Evolutionary conservation across 2,797 vertebrate species (phyloP), one percentile per base, ranked within the genome.

Genomic region (Avahi laniger): DNA sequence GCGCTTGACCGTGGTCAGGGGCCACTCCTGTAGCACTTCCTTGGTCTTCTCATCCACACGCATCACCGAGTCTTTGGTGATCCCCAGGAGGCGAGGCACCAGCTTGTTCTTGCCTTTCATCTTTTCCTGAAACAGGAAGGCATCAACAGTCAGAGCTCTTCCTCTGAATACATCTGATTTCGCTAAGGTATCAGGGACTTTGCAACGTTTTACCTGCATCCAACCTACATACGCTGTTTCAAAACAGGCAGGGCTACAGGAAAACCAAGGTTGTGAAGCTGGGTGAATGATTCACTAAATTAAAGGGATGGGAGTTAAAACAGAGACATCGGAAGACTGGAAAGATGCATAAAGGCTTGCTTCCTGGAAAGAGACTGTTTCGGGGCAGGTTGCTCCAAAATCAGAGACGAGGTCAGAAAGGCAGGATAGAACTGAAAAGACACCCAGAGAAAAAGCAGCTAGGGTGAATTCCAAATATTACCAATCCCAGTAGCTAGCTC

Each of bases 91-190:
- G 92, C 99, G 99, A 15, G 99, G 99, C n/a, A 99, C 99, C 97
- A 99, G 98, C 97, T 99, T 99, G 98, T 99, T 99, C 97, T 99
- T 99, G 96, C 99, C 99, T 98, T 99, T 99, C 99, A 99, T 99
- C 98, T 99, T 99, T 96, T 99, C 99, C 99, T 99, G 1, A 33
- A 98, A 97, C 7, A 43, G 80, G 80, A 10, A 65, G 73, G 76
- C 10, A 76, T 1, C 30, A 17, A 84, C 93, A n/a, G 24, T 94
- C 20, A 88, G 20, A 50, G 43, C 41, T 83, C 59, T 69, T 72
- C 75, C 67, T 89, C 52, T 41, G 63, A 80, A 88, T 2, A 52
- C 22, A 76, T 18, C 8, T 38, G 22, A 26, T 48, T 46, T 50
- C 38, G 33, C 5, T 22, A 82, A 59, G 54, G 28, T 3, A 57